A percentile compares a stretch with the other conserved stretches of the same genome.
Evolutionary conservation across 2,797 vertebrate species (phyloP).

Genomic region (Onychomys leucogaster): DNA sequence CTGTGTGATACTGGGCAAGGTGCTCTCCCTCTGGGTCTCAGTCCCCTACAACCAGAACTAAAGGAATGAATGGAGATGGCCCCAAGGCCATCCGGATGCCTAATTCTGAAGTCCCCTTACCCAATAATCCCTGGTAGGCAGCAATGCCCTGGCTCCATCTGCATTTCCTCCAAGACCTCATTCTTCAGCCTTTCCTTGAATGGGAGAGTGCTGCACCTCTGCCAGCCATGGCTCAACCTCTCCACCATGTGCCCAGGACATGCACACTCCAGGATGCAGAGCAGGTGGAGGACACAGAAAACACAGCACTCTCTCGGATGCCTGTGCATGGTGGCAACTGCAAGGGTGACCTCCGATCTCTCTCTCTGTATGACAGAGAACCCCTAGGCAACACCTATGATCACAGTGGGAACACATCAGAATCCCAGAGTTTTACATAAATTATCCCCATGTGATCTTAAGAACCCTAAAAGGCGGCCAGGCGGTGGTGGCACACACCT

Average conservation of each 20-base stretch:
- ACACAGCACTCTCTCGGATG: not conserved
- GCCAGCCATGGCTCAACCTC: not conserved
- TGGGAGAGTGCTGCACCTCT: fast-evolving
- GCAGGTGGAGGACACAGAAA: not conserved
- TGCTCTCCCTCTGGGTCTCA: not conserved
- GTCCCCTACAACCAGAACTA: not conserved
- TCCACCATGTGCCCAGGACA: not conserved
- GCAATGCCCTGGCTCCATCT: not conserved
- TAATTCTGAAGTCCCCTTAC: not conserved
- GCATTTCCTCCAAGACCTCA: not conserved
- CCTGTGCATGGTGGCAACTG: fast-evolving
- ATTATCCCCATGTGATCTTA: not conserved
- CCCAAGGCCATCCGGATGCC: fast-evolving
- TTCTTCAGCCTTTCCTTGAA: not conserved
- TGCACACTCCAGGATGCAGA: not conserved
- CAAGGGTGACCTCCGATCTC: not conserved
- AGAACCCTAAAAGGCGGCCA: not conserved
- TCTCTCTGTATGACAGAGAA: not conserved
- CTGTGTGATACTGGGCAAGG: not conserved
- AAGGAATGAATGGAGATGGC: not conserved
- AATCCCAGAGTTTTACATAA: not conserved
- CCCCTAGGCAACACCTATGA: not conserved
- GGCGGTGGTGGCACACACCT: no score
- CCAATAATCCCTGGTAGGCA: not conserved
- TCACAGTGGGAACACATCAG: not conserved